Conservation (phyloP, 2,888 invertebrate genomes). For the Myopa testacea region DNA sequence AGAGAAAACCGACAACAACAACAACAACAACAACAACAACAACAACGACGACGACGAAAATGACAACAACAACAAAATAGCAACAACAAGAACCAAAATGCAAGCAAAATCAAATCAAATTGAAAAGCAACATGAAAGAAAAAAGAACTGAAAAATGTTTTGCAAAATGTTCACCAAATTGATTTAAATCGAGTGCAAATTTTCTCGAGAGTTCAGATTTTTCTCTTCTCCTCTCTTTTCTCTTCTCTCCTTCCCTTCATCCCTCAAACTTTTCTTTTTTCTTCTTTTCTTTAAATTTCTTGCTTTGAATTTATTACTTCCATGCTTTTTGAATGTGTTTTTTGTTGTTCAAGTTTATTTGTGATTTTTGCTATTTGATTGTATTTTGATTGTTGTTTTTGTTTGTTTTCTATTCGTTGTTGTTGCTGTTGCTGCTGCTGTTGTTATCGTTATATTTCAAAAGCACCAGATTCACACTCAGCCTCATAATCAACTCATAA, state of each 20-base stretch:
- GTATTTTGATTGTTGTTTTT: conserved; percentile 7
- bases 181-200: too few relatives aligned
- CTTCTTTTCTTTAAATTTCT: not conserved
- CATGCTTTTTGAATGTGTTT: not conserved
- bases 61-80: not conserved
- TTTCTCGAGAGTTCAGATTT: too few relatives aligned
- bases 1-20: not conserved
- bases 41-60: not conserved
- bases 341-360: not conserved
- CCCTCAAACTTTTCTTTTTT: too few relatives aligned
- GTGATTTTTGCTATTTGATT: too few relatives aligned
- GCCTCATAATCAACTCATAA: not conserved
- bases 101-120: not conserved
- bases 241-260: too few relatives aligned
- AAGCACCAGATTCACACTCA: not conserved
- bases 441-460: not conserved
- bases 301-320: not conserved
- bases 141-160: not conserved
- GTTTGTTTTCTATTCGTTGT: not conserved
- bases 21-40: not conserved
- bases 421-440: not conserved
- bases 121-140: not conserved
- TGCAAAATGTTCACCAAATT: not conserved
- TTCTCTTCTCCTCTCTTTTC: too few relatives aligned
- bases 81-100: not conserved